phyloP scores from a whole-genome alignment of 1,140 invertebrate species.

The Lepeophtheirus salmonis region DNA sequence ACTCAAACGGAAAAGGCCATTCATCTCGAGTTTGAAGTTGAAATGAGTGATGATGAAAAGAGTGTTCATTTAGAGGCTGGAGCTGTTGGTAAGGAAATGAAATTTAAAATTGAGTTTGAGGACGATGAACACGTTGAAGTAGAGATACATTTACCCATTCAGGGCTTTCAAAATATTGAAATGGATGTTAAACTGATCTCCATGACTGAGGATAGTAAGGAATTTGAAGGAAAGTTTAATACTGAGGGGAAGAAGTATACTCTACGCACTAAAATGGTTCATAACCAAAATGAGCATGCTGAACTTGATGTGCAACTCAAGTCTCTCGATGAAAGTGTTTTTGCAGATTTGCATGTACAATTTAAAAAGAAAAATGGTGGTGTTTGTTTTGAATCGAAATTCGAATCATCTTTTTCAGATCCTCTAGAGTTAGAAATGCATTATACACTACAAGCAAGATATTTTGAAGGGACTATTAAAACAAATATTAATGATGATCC shows the following conservation, averaged over 20 bases:
- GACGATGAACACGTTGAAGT: neutral
- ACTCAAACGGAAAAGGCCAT: neutral
- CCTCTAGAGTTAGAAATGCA: neutral
- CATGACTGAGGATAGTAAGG: neutral
- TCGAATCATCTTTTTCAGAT: neutral
- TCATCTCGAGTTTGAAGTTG: neutral
- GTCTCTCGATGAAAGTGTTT: neutral
- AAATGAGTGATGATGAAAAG: neutral
- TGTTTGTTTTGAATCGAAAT: neutral
- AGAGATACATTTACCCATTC: neutral
- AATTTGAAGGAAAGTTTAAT: neutral
- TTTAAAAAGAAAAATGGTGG: neutral
- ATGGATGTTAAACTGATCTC: neutral
- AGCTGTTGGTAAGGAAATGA: neutral
- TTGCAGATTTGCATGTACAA: neutral
- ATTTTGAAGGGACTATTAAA: neutral
- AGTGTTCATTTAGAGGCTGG: neutral
- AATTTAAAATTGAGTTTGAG: neutral
- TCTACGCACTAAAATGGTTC: neutral
- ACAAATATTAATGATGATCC: neutral
- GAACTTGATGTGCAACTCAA: neutral
- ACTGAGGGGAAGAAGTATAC: neutral
- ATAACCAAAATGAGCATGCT: neutral
- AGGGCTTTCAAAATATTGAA: neutral
- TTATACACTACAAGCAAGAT: neutral